Base-by-base conservation (phyloP, 2,888 invertebrate genomes). In the Graphium colonna region DNA sequence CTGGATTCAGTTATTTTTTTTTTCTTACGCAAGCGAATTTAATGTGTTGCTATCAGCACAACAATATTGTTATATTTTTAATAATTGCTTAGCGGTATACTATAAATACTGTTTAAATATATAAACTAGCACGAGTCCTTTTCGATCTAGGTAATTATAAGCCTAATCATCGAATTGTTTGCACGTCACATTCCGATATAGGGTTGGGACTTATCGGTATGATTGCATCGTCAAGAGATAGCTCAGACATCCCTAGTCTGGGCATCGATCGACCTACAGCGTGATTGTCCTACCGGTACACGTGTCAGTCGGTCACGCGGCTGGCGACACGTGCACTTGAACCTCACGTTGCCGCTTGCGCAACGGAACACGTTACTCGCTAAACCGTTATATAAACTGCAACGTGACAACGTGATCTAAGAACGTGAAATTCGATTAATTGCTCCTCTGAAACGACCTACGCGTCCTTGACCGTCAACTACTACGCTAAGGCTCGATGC, bases 401-500 rank as follows among this genome's bases (percentile, higher is more conserved):
- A 86, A 86, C 87, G 84, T 86, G 86, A 86, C 82, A 87, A 86
- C 86, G 84, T 87, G 87, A 86, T 77, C 68, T 63, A 61, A 66
- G 68, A 79, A 80, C 77, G 77, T 79, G 75, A 74, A 77, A 79
- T 71, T 74, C 74, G 78, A 79, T 79, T 77, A 75, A 66, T 67
- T 67, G 69, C 65, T 5, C 64, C 63, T 62, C 52, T 52, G 65
- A 65, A 58, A 75, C 65, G 71, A 39, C n/a, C n/a, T n/a, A n/a
- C 9, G 15, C 17, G 17, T 5, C 66, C 64, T 67, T 67, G 66
- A 62, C 63, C 61, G 54, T 62, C 36, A 13, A 43, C n/a, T n/a
- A n/a, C n/a, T n/a, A n/a, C n/a, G n/a, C n/a, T n/a, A n/a, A n/a
- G n/a, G n/a, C n/a, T n/a, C n/a, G n/a, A n/a, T n/a, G n/a, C n/a